Base-by-base conservation (phyloP, 2,113 vertebrate species). In the Podarcis raffonei region DNA sequence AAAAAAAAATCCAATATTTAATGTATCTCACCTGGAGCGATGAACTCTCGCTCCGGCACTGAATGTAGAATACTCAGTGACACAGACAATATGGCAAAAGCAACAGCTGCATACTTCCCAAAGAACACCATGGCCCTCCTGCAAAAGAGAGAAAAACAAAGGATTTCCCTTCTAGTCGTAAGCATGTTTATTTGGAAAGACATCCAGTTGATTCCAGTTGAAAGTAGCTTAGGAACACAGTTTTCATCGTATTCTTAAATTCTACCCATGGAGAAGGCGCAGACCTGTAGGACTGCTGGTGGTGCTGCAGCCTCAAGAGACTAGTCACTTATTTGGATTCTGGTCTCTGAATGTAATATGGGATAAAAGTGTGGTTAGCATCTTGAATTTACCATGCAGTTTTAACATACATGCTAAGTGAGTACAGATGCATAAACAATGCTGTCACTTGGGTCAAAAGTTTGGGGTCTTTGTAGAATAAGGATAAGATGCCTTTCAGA, bases 31-130 rank as follows among this genome's bases (percentile, higher is more conserved):
- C 98, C 97, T 90, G 98, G 97, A 94, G 97, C 92, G 79, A 96
- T 92, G 82, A 97, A 96, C n/a, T 98, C 98, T 83, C 92, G 96
- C 80, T 98, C 98, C 89, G 98, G 97, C 91, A 98, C 97, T 84
- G 98, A 97, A 90, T 98, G 97, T 86, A 98, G 97, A 86, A 98
- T 92, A 86, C 98, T 97, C 93, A 99, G 92, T 94, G 98, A 95
- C 71, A 98, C 89, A 93, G 95, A 97, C 92, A 99, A 81, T 68
- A 97, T 84, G 72, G 98, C 95, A 92, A 99, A 89, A 59, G 96
- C 95, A 76, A 97, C 92, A 94, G 95, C 97, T 85, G 96, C 95
- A 76, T 97, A 97, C 94, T 98, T 99, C 90, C 97, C 77, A 66
- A 96, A 97, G 91, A 89, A 97, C 97, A 97, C 97, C 96, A 98